phyloP scores from a whole-genome alignment of 2,113 vertebrate genomes.

The Alethe castanea region DNA sequence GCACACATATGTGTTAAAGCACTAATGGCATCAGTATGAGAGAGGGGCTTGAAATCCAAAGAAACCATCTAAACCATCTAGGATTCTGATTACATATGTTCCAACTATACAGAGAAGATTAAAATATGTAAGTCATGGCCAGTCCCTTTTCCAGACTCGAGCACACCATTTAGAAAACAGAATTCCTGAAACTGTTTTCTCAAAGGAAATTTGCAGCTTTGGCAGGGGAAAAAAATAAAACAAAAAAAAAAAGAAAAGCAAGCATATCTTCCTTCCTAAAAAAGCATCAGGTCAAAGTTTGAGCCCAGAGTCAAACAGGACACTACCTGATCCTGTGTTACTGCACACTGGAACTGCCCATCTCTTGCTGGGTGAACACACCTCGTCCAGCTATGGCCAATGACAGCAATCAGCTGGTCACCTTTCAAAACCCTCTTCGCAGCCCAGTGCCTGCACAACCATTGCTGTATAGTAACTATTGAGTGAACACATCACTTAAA shows the following conservation, averaged over 20 bases:
- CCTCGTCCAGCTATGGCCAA: fast-evolving
- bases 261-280: not conserved
- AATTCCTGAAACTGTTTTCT: not conserved
- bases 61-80: not conserved
- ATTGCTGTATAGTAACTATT: not conserved
- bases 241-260: not conserved
- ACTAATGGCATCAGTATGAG: not conserved
- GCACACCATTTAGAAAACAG: not conserved
- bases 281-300: not conserved
- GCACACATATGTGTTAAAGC: not conserved
- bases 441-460: not conserved
- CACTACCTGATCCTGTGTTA: not conserved
- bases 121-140: not conserved
- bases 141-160: not conserved
- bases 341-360: not conserved
- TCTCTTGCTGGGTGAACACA: not conserved
- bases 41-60: not conserved
- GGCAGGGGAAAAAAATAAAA: too few species aligned
- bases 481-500: not conserved
- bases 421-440: not conserved
- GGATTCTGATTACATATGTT: not conserved
- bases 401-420: not conserved
- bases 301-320: not conserved
- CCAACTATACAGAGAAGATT: not conserved
- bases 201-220: not conserved